These are phyloP conservation scores for Tenthredo amoena DNA, from an alignment of 2,888 invertebrate species.

Conservation along the genomic window DNA sequence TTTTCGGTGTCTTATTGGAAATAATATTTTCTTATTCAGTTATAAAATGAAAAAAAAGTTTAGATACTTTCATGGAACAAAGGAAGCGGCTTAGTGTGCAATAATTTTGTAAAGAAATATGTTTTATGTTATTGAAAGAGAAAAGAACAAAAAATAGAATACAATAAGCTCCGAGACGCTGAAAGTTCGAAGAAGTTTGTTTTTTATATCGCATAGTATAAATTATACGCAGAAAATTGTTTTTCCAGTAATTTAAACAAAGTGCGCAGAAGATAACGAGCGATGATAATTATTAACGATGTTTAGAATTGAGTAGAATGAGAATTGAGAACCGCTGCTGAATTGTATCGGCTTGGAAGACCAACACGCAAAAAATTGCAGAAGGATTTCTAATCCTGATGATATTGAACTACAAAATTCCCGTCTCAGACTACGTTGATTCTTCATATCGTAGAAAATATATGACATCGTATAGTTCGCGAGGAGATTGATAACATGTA, in stretches of 20 bases:
- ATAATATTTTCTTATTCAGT: neutral
- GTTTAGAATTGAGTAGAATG: neutral
- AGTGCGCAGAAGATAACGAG: neutral
- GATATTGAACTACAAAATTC: neutral
- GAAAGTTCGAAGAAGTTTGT: neutral
- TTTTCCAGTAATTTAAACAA: neutral
- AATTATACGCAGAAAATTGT: neutral
- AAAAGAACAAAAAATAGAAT: neutral
- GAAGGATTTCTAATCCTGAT: neutral
- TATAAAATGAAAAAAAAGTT: neutral
- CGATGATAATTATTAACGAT: neutral
- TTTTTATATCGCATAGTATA: neutral
- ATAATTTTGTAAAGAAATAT: neutral
- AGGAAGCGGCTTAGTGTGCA: neutral
- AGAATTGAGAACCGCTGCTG: constrained; percentile 5
- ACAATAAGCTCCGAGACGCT: neutral
- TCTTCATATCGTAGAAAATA: neutral
- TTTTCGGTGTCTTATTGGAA: neutral
- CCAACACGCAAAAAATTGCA: neutral
- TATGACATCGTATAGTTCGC: neutral
- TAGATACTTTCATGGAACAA: neutral
- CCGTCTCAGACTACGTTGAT: neutral
- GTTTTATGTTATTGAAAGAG: neutral
- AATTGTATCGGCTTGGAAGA: neutral
- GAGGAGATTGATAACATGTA: neutral